Conservation (phyloP, 2,113 vertebrate species). For the Desmodus rotundus region DNA sequence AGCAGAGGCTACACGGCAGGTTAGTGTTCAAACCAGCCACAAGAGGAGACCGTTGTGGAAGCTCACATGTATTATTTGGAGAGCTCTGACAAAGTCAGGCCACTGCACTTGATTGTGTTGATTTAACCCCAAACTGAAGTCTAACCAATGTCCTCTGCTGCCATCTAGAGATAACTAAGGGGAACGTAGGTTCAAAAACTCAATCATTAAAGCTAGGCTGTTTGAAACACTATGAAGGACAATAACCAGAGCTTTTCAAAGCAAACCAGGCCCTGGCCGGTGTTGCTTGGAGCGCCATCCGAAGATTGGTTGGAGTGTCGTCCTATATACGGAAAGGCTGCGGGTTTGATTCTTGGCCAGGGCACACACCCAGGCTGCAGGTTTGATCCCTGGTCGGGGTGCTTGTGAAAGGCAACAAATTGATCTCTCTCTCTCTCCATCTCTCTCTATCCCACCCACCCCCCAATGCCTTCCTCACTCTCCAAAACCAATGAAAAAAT, state of each 20-base stretch:
- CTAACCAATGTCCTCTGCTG: slow-evolving; percentile 21
- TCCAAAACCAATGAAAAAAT: no score
- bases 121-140: background rate
- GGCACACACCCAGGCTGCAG: no score
- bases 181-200: background rate
- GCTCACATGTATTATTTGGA: background rate
- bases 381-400: no score
- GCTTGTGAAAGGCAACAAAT: no score
- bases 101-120: background rate
- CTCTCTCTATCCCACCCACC: no score
- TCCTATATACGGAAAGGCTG: no score
- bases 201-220: background rate
- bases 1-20: background rate
- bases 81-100: background rate
- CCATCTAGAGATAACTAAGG: slow-evolving; percentile 4
- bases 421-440: no score
- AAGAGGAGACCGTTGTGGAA: background rate
- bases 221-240: background rate
- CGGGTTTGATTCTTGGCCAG: no score
- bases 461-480: no score
- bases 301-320: no score
- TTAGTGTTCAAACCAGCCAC: background rate
- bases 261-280: background rate
- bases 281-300: no score
- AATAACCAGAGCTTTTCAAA: background rate